Base-by-base conservation (phyloP, 1,140 invertebrate genomes). In the Ips typographus region DNA sequence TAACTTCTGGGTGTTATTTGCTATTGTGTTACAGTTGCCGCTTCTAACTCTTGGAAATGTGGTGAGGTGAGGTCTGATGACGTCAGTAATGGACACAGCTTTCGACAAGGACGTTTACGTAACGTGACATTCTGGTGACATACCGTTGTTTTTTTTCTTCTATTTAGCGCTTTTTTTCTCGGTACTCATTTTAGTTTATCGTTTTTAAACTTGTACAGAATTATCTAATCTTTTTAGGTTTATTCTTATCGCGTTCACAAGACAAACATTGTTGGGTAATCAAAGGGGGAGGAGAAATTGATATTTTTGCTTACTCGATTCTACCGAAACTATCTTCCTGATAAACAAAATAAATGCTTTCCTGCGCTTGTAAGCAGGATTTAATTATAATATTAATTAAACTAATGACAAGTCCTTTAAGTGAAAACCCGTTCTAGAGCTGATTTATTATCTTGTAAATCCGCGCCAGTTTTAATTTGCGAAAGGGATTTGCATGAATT, bases 41-140 rank as follows among this genome's bases (percentile, higher is more conserved):
- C 40, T 40, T 37, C 37, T 42, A 59, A 37, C 40, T 59, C 56
- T 40, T n/a, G 56, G 52, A 55, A 55, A 4, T 4, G 37, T 37
- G 5, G 56, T 41, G 56, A 7, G 4, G 40, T 40, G 39, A 42
- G 8, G 37, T 36, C 52, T 5, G 40, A n/a, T 7, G 40, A 40
- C 38, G 38, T 36, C 8, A 39, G 4, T 41, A 38, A 22, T 22
- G 22, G 22, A 22, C 22, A 22, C 22, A 22, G 22, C 22, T 22
- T 22, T 22, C 22, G 52, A 40, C 56, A 59, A 59, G 56, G 56
- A 40, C 56, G 56, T 40, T 59, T 59, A 38, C 56, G 37, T 59
- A 59, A 59, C 40, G 41, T 59, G 37, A 42, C 44, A 49, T 49
- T 8, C 6, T 22, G 44, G 44, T 49, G 44, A 49, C 6, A 49